phyloP scores from a whole-genome alignment of 1,140 invertebrate species.

The Zelostemma sp. region DNA sequence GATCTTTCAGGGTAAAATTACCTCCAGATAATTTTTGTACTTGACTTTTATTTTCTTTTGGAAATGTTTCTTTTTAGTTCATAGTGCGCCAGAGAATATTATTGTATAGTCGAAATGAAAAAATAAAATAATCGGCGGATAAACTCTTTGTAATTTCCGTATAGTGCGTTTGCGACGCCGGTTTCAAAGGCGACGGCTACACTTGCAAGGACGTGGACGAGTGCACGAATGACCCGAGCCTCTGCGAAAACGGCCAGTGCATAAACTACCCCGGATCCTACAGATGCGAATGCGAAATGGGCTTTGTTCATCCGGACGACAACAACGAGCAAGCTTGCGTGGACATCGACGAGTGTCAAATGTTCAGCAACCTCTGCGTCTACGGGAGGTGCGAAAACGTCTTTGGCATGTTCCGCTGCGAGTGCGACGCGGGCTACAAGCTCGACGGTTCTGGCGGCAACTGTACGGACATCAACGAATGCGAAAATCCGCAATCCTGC shows the following conservation, averaged over 20 bases:
- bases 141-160: background rate
- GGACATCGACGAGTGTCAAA: slow-evolving; percentile 92
- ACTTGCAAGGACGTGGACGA: slow-evolving; percentile 84
- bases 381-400: slow-evolving; percentile 89
- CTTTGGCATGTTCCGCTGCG: slow-evolving; percentile 89
- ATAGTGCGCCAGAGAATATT: too few relatives aligned
- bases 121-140: background rate
- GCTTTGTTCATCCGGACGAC: slow-evolving; percentile 82
- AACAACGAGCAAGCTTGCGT: slow-evolving; percentile 81
- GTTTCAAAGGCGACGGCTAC: slow-evolving; percentile 86
- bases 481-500: slow-evolving; percentile 80
- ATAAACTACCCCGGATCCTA: slow-evolving; percentile 87
- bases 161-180: slow-evolving; percentile 85
- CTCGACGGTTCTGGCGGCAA: slow-evolving; percentile 80
- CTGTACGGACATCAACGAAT: slow-evolving; percentile 90
- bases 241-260: slow-evolving; percentile 85
- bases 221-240: slow-evolving; percentile 82
- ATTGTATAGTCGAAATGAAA: background rate
- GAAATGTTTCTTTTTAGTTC: too few relatives aligned
- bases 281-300: slow-evolving; percentile 88
- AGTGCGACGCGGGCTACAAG: slow-evolving; percentile 87
- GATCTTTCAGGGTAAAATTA: slow-evolving; percentile 79
- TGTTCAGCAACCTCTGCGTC: slow-evolving; percentile 89
- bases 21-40: slow-evolving; percentile 71
- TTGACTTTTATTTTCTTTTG: too few relatives aligned